phyloP scores from a whole-genome alignment of 2,797 vertebrate genomes.

The Morelia viridis region DNA sequence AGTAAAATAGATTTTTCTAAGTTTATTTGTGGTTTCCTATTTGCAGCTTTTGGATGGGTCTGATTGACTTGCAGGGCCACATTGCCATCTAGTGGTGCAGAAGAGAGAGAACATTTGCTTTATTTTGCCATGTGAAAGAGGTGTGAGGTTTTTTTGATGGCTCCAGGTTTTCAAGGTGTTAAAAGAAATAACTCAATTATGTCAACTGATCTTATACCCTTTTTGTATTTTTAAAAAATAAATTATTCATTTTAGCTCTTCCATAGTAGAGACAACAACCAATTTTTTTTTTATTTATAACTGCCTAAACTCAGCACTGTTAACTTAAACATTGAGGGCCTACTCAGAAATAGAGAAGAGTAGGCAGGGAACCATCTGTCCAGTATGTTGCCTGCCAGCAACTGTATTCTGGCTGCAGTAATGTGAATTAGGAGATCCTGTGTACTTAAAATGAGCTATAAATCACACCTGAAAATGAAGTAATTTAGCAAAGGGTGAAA shows the following conservation, averaged over 20 bases:
- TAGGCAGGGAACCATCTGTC: constrained; percentile 74
- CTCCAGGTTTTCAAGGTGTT: constrained; percentile 55
- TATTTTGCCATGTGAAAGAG: constrained; percentile 27
- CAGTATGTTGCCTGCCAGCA: constrained; percentile 61
- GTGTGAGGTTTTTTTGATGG: constrained; percentile 47
- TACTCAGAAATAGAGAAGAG: constrained; percentile 72
- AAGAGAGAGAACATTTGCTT: constrained; percentile 26
- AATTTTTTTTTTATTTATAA: constrained; percentile 75
- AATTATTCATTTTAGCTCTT: constrained; percentile 67
- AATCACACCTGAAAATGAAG: neutral
- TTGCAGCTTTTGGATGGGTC: neutral
- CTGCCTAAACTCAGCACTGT: constrained; percentile 63
- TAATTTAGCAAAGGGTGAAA: neutral
- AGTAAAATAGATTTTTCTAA: constrained; percentile 51
- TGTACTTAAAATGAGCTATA: constrained; percentile 21
- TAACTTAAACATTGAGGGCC: constrained; percentile 72
- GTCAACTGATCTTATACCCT: constrained; percentile 45
- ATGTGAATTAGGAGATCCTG: constrained; percentile 28
- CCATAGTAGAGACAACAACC: constrained; percentile 75
- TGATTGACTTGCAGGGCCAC: constrained; percentile 49
- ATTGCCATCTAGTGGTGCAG: constrained; percentile 72
- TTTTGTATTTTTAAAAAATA: constrained; percentile 35
- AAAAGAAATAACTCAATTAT: constrained; percentile 64
- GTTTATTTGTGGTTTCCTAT: constrained; percentile 49
- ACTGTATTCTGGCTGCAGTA: constrained; percentile 47